phyloP scores from a whole-genome alignment of 1,140 invertebrate species.

The Pomacea maculata region DNA sequence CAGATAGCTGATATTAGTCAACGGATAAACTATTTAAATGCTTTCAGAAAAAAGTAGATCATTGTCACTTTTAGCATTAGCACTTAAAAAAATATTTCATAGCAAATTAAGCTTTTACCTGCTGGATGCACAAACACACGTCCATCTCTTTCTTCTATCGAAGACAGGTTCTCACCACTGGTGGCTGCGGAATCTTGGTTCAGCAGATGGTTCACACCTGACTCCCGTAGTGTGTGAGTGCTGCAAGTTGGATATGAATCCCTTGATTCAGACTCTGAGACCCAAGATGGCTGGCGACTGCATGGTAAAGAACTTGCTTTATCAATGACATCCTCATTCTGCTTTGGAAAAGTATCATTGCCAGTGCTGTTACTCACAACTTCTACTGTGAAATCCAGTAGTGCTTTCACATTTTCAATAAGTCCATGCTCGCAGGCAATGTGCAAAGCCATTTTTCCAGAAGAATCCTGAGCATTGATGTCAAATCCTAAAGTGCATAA shows the following conservation, averaged over 20 bases:
- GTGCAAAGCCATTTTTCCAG: constrained; percentile 54
- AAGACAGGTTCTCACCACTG: neutral
- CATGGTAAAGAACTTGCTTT: neutral
- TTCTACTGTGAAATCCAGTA: constrained; percentile 78
- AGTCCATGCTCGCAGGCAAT: constrained; percentile 50
- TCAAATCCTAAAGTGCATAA: constrained; percentile 33
- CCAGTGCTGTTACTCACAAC: constrained; percentile 52
- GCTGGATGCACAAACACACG: constrained; percentile 8
- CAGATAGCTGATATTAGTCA: no score
- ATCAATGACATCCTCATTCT: neutral
- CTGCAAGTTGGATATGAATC: neutral
- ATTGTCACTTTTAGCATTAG: no score
- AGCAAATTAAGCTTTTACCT: neutral
- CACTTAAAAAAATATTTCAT: no score
- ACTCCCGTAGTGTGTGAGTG: constrained; percentile 7
- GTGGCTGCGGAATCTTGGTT: neutral
- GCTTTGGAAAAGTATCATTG: neutral
- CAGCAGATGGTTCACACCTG: neutral
- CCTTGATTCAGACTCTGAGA: neutral
- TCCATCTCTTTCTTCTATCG: constrained; percentile 2
- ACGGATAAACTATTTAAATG: no score
- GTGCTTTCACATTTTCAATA: constrained; percentile 43
- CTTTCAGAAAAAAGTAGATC: no score
- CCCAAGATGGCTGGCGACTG: neutral
- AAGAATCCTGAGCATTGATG: constrained; percentile 48